Evolutionary conservation across 2,113 vertebrate genomes (phyloP), one percentile per base, ranked within the genome.

Genomic region (Channa argus): DNA sequence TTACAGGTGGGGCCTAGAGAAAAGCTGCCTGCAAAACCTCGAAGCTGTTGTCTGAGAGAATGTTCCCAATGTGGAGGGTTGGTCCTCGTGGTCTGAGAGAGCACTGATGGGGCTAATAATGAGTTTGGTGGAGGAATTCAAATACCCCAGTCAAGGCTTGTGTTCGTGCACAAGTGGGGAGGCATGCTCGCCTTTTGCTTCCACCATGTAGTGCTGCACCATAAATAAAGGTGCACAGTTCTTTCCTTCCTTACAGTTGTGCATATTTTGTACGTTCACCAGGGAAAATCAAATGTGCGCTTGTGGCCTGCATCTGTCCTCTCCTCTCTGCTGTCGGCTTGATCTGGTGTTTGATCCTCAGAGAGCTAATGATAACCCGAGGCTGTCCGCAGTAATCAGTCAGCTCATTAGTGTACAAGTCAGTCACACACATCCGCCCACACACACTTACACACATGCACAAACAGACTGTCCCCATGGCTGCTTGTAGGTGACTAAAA

Each of bases 331-430:
- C 59, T 46, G 67, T 41, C 71, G 63, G 51, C 62, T 75, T 65
- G 63, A 89, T 81, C 49, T 71, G 78, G 53, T 46, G 65, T 86
- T 79, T 89, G 81, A 89, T 88, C 80, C 68, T 81, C 38, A 3
- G 69, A 77, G 79, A 79, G 64, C 74, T 85, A 87, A 85, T 86
- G 87, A 79, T 79, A 68, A 69, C 82, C 76, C 10, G 61, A 75
- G 82, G 84, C 83, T 70, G 78, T 68, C 50, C 62, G 37, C 83
- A 65, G 54, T 74, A 83, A 91, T 91, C 89, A 89, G 62, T 83
- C 56, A 46, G 72, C 83, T 91, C 84, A 88, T 91, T 91, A 91
- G 83, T 72, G 79, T 80, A 66, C 79, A 70, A 45, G 45, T 82
- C 71, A 51, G 68, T 58, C 83, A 73, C 67, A 63, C 63, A 63